Evolutionary conservation across 2,888 invertebrate species (phyloP).

Genomic region (Charanyca ferruginea): DNA sequence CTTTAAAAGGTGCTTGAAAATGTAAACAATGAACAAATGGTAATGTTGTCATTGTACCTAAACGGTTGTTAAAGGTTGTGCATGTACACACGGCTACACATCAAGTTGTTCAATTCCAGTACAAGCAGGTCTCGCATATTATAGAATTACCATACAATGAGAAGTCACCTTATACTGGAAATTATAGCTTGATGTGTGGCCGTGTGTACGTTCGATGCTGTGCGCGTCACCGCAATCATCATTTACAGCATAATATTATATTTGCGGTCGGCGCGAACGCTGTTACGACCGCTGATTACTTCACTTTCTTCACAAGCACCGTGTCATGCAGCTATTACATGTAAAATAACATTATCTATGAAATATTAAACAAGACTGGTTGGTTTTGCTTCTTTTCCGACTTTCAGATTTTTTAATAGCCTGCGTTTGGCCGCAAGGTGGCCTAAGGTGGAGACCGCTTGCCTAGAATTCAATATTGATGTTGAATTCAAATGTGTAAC

Average conservation of each 20-base stretch:
- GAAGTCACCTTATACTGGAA: no score
- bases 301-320: conserved; percentile 77
- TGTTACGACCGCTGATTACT: conserved; percentile 76
- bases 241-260: conserved; percentile 72
- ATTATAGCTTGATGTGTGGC: no score
- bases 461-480: neutral
- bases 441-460: no score
- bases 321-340: conserved; percentile 38
- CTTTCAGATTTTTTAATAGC: no score
- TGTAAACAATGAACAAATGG: conserved; percentile 20
- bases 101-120: no score
- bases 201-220: neutral
- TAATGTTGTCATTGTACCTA: neutral
- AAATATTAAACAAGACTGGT: neutral
- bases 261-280: conserved; percentile 74
- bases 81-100: no score
- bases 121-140: no score
- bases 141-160: no score
- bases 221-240: conserved; percentile 48
- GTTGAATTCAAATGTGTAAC: no score
- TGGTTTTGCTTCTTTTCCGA: neutral
- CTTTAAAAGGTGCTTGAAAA: conserved; percentile 16
- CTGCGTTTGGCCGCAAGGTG: no score
- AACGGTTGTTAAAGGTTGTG: conserved; percentile 11
- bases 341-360: conserved; percentile 17